A percentile compares a stretch with the other conserved stretches of the same genome.
Conservation (phyloP, 2,888 invertebrate genomes). For the Brachyopa scutellaris region DNA sequence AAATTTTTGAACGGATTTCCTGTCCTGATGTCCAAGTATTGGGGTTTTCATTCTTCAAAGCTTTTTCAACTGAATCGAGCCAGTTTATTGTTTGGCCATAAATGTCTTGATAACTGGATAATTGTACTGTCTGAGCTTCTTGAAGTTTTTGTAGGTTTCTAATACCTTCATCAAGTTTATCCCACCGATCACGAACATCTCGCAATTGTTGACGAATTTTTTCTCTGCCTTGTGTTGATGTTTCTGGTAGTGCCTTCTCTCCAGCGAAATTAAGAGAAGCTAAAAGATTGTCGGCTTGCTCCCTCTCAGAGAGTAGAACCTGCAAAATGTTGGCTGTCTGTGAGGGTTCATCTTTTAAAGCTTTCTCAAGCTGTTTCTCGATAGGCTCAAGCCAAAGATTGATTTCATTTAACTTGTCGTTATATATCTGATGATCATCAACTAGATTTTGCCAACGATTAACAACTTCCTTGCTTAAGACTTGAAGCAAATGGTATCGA, state of each 20-base stretch:
- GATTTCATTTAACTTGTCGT: conserved; percentile 88
- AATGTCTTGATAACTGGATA: conserved; percentile 93
- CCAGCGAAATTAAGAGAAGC: conserved; percentile 89
- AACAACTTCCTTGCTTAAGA: conserved; percentile 92
- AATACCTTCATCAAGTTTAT: conserved; percentile 91
- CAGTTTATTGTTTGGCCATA: conserved; percentile 91
- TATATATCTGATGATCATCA: conserved; percentile 91
- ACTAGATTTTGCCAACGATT: conserved; percentile 92
- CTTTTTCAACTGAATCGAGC: conserved; percentile 92
- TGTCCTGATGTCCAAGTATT: conserved; percentile 89
- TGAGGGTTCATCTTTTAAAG: conserved; percentile 86
- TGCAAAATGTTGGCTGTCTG: conserved; percentile 87
- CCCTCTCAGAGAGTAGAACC: conserved; percentile 89
- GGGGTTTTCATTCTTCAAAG: conserved; percentile 87
- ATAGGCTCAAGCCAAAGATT: conserved; percentile 90
- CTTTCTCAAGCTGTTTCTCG: conserved; percentile 86
- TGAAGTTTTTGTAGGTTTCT: conserved; percentile 92
- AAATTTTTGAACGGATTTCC: conserved; percentile 91
- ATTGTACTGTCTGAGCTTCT: conserved; percentile 91
- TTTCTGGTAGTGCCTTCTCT: conserved; percentile 95
- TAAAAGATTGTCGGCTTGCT: conserved; percentile 91
- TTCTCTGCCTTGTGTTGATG: conserved; percentile 95
- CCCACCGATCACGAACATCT: conserved; percentile 92
- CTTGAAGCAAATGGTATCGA: conserved; percentile 90
- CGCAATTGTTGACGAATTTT: conserved; percentile 92